These are phyloP conservation scores for Perca fluviatilis DNA, from an alignment of 2,113 vertebrate species.

Conservation along the genomic window DNA sequence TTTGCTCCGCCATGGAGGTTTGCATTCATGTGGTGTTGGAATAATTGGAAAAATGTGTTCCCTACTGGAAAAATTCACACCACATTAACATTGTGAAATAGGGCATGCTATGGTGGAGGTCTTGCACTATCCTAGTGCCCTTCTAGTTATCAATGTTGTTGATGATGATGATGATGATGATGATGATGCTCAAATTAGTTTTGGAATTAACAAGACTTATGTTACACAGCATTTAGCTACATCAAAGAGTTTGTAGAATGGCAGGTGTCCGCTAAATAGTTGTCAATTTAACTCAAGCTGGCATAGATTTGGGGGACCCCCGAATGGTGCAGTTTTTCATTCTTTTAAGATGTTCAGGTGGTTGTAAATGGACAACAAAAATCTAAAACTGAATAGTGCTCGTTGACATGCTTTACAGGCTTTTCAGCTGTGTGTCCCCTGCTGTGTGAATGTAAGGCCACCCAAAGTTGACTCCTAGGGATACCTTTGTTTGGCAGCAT, in stretches of 20 bases:
- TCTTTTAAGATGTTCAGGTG: conserved; percentile 14
- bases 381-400: conserved; percentile 34
- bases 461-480: conserved; percentile 52
- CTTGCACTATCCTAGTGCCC: no score
- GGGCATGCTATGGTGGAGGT: no score
- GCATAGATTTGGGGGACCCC: neutral
- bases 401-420: conserved; percentile 32
- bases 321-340: conserved; percentile 8
- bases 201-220: neutral
- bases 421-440: conserved; percentile 19
- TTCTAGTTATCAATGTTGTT: neutral
- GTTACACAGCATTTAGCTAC: neutral
- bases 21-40: no score
- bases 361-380: conserved; percentile 18
- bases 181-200: neutral
- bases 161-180: neutral
- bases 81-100: no score
- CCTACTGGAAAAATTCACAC: no score
- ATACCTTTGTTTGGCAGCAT: conserved; percentile 28
- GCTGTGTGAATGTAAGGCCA: conserved; percentile 25
- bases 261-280: neutral
- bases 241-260: neutral
- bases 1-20: no score
- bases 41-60: no score
- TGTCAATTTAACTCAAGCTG: neutral